Evolutionary conservation across 2,888 invertebrate genomes (phyloP).

Genomic region (Tipula unca): DNA sequence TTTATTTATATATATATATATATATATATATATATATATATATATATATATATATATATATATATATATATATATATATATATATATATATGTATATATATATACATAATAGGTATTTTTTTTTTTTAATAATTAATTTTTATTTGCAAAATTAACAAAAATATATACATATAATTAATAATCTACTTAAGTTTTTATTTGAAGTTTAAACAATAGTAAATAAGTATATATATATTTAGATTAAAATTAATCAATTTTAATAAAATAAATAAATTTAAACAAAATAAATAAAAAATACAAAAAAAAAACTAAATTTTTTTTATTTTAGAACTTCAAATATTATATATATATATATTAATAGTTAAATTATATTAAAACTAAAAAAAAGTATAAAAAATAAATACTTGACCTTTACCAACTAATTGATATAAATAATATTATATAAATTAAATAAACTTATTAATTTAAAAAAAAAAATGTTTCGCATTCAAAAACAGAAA

Average conservation of each 20-base stretch:
- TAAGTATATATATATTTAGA: neutral
- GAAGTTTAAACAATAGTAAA: neutral
- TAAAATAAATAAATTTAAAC: neutral
- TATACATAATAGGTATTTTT: neutral
- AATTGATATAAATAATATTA: constrained; percentile 14
- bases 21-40: neutral
- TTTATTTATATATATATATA: neutral
- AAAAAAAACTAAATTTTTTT: neutral
- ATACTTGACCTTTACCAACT: constrained; percentile 14
- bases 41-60: neutral
- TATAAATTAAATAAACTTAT: constrained; percentile 8
- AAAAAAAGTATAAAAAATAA: constrained; percentile 2
- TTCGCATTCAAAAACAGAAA: neutral
- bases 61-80: neutral
- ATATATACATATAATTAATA: neutral
- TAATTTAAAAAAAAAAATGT: neutral
- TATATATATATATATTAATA: neutral
- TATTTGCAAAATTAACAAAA: neutral
- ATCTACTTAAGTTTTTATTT: constrained; percentile 8
- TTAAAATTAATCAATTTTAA: neutral
- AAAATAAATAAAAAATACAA: neutral
- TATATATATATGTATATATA: neutral
- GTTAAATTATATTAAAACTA: neutral
- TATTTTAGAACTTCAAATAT: neutral
- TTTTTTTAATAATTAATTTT: neutral